phyloP scores from a whole-genome alignment of 2,888 invertebrate genomes.

The Eutolmus rufibarbis region DNA sequence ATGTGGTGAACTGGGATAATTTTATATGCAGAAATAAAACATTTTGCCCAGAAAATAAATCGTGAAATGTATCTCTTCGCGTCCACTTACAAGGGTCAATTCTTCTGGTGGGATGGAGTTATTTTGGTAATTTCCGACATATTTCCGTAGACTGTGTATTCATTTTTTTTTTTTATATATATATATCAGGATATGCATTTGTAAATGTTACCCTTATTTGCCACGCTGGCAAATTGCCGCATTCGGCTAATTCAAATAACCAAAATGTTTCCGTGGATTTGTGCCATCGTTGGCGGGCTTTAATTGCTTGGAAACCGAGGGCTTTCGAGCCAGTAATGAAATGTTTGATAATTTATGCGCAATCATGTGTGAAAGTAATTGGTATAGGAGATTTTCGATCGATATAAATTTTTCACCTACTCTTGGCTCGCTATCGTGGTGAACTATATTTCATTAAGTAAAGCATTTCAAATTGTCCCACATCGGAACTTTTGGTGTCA shows the following conservation, averaged over 20 bases:
- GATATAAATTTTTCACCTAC: background rate
- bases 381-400: background rate
- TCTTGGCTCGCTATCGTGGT: background rate
- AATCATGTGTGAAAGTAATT: background rate
- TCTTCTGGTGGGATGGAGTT: background rate
- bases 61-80: background rate
- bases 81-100: background rate
- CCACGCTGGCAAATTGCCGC: background rate
- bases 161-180: background rate
- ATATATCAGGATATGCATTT: background rate
- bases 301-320: background rate
- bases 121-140: background rate
- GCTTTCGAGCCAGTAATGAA: background rate
- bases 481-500: background rate
- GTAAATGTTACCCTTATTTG: background rate
- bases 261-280: background rate
- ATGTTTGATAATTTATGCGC: background rate
- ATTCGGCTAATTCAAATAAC: background rate
- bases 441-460: background rate
- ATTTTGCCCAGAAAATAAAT: background rate
- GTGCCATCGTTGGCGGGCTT: background rate
- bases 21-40: conserved; percentile 9
- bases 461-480: background rate
- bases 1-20: background rate
- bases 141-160: background rate